Evolutionary conservation across 2,113 vertebrate species (phyloP).

Genomic region (Halichoeres trimaculatus): DNA sequence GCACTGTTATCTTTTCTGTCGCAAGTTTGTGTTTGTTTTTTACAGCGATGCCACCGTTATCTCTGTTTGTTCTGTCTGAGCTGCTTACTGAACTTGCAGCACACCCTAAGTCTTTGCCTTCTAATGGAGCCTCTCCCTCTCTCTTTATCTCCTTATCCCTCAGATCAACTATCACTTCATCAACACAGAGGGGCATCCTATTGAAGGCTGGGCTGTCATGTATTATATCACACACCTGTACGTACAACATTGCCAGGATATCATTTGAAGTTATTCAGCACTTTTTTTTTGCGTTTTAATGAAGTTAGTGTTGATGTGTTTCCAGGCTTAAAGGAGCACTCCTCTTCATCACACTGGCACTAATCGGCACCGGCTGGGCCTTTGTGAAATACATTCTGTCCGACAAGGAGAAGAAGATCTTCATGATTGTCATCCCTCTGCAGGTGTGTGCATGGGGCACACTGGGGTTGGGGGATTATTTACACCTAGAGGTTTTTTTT

Average conservation of each 20-base stretch:
- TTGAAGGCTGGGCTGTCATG: slow-evolving; percentile 89
- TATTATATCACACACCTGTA: slow-evolving; percentile 90
- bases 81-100: background rate
- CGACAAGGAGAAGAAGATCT: slow-evolving; percentile 91
- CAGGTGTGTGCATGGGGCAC: slow-evolving; percentile 74
- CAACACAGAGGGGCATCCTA: slow-evolving; percentile 86
- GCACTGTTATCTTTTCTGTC: background rate
- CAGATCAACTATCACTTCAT: slow-evolving; percentile 92
- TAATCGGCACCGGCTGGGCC: slow-evolving; percentile 90
- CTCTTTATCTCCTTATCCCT: slow-evolving; percentile 3
- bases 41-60: background rate
- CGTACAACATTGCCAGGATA: slow-evolving; percentile 50
- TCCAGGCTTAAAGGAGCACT: slow-evolving; percentile 88
- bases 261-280: background rate
- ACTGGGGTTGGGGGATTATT: background rate
- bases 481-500: background rate
- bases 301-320: background rate
- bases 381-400: slow-evolving; percentile 90
- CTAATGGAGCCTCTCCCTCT: background rate
- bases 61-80: background rate
- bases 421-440: slow-evolving; percentile 89
- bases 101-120: background rate
- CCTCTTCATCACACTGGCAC: slow-evolving; percentile 89
- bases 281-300: background rate
- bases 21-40: background rate